Conservation (phyloP, 2,797 vertebrate genomes). For the Ibycter americanus region DNA sequence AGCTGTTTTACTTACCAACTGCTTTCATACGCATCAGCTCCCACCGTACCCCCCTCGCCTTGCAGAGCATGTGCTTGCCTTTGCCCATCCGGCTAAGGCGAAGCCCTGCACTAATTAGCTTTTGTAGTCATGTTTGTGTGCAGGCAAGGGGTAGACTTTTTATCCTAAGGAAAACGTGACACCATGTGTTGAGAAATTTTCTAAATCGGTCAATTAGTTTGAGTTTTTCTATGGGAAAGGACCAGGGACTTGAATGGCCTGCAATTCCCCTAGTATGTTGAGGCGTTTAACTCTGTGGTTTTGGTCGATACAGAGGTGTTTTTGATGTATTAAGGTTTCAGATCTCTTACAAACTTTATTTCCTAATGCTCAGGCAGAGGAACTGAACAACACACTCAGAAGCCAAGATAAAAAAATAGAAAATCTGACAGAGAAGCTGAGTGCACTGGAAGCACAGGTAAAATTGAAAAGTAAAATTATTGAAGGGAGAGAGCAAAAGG, state of each 20-base stretch:
- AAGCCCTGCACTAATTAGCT: accelerated
- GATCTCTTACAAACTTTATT: background rate
- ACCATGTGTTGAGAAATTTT: background rate
- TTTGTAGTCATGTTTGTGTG: background rate
- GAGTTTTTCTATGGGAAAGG: background rate
- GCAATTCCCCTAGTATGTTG: accelerated
- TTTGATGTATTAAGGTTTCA: background rate
- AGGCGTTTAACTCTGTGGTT: accelerated
- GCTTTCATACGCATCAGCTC: background rate
- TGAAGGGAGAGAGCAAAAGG: background rate
- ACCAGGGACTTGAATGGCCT: background rate
- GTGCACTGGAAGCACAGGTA: constrained; percentile 71
- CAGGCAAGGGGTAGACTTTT: background rate
- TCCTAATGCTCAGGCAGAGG: constrained; percentile 66
- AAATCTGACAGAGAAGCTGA: constrained; percentile 67
- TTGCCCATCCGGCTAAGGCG: too few relatives aligned
- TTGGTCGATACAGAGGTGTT: accelerated
- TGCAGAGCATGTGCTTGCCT: accelerated
- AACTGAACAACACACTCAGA: constrained; percentile 61
- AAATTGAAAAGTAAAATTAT: background rate
- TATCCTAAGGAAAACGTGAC: background rate
- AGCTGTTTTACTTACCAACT: background rate
- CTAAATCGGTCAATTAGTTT: accelerated
- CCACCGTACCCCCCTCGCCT: accelerated
- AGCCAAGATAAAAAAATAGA: constrained; percentile 73